Conservation (phyloP, 2,113 vertebrate species). For the Melanerpes formicivorus region DNA sequence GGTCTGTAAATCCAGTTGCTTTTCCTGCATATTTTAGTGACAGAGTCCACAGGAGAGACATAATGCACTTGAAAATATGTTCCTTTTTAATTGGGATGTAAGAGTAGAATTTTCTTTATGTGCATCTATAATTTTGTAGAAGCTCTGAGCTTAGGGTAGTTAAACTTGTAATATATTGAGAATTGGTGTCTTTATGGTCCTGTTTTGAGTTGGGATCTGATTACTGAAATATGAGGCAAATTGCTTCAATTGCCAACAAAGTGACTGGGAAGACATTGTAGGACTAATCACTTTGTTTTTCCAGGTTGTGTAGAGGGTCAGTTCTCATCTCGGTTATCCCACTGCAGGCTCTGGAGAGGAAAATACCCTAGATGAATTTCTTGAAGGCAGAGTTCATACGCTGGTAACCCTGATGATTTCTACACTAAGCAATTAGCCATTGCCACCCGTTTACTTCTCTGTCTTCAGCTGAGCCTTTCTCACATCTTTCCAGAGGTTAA, state of each 20-base stretch:
- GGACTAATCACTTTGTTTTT: neutral
- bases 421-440: neutral
- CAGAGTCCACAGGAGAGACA: neutral
- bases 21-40: neutral
- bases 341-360: neutral
- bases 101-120: neutral
- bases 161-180: neutral
- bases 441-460: neutral
- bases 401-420: neutral
- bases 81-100: neutral
- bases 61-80: neutral
- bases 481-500: neutral
- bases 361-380: neutral
- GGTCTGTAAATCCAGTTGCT: neutral
- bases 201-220: neutral
- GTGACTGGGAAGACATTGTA: neutral
- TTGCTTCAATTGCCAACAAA: neutral
- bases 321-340: neutral
- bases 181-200: neutral
- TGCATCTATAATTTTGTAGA: neutral
- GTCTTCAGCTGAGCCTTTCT: neutral
- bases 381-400: neutral
- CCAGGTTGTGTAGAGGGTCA: neutral
- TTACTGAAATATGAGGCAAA: neutral
- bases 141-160: neutral